phyloP scores from a whole-genome alignment of 2,113 vertebrate genomes.

The Bambusicola thoracicus region DNA sequence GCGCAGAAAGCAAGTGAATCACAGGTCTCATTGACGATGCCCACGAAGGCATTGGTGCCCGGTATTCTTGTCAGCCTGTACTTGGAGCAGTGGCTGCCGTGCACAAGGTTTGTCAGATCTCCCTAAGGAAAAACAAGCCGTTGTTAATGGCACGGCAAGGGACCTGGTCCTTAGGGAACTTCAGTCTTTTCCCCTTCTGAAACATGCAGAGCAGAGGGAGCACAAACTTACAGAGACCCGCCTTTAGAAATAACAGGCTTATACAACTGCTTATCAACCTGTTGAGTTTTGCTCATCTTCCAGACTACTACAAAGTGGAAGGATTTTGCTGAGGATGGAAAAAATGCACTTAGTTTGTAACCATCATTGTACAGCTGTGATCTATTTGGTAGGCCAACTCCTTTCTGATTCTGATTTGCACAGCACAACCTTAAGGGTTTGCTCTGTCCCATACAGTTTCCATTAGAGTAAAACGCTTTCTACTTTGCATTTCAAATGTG shows the following conservation, averaged over 20 bases:
- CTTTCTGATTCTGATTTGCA: not conserved
- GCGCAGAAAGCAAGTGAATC: conserved; percentile 97
- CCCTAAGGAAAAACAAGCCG: conserved; percentile 75
- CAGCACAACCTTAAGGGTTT: not conserved
- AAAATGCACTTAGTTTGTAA: not conserved
- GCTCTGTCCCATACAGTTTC: not conserved
- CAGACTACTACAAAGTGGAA: not conserved
- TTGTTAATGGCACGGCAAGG: not conserved
- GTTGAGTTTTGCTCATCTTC: not conserved
- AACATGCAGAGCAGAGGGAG: not conserved
- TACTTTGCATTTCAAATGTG: not conserved
- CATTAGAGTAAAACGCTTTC: not conserved
- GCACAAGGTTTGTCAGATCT: conserved; percentile 96
- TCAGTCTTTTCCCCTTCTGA: not conserved
- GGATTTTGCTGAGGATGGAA: not conserved
- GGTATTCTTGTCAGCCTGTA: conserved; percentile 94
- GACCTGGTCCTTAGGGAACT: not conserved
- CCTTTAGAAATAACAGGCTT: too few species aligned
- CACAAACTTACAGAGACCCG: fast-evolving
- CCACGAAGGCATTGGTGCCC: conserved; percentile 95
- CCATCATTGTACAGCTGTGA: not conserved
- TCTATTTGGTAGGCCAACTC: not conserved
- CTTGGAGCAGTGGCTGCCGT: conserved; percentile 96
- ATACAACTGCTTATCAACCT: not conserved
- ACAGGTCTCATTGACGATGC: conserved; percentile 96